Evolutionary conservation across 2,797 vertebrate genomes (phyloP), one percentile per base, ranked within the genome.

Genomic region (Galago senegalensis): DNA sequence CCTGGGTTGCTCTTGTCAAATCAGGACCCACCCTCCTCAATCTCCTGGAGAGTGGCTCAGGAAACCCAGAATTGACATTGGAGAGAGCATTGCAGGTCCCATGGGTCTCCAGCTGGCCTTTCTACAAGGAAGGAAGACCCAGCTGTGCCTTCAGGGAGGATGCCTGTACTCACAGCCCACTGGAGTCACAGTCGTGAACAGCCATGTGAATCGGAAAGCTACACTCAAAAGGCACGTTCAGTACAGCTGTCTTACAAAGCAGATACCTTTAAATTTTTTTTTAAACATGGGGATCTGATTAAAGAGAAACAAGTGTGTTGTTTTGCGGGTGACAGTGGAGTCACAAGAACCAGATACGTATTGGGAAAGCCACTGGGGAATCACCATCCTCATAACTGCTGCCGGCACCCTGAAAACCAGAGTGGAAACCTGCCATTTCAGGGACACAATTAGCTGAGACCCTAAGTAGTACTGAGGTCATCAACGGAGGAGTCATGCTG

Each of bases 161-260:
- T 4, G 6, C 25, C 0, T 3, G 27, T 1, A 31, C 23, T 23
- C 81, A 2, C 0, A 2, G 29, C 21, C 46, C 3, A 1, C 11
- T 0, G 27, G n/a, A 20, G 40, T 40, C 31, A 53, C 0, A 14
- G 6, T 29, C 2, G 7, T 34, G 72, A 75, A 49, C 0, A 13
- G 29, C 13, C 1, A 20, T 31, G n/a, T 83, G 20, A 58, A 43
- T 77, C 20, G 11, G 7, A 37, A 46, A 86, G 58, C 29, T 1
- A 46, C 9, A 5, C 60, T 81, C 53, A 34, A 40, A 56, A 49
- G 49, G 27, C 7, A 9, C 27, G 9, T 56, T 40, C 20, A n/a
- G 4, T 40, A 37, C 63, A 70, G 17, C 37, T 2, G 5, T 46
- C 65, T 53, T 40, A 10, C 3, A 2, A 83, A 53, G 37, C 27